A percentile compares a stretch with the other conserved stretches of the same genome.
Evolutionary conservation across 2,888 invertebrate species (phyloP).

Genomic region (Agrenia bidenticulata): DNA sequence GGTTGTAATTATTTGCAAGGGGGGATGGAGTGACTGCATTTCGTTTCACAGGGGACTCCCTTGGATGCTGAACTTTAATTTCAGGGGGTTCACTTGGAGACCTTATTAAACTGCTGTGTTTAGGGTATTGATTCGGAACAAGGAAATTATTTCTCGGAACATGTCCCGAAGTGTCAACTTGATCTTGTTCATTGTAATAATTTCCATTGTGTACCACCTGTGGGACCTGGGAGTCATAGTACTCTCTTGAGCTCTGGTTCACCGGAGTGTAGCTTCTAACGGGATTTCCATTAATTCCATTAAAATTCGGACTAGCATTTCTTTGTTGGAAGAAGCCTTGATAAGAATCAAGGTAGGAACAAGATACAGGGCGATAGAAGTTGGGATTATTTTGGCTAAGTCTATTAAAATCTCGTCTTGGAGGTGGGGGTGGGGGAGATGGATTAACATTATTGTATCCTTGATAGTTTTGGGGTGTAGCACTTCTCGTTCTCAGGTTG

Average conservation of each 20-base stretch:
- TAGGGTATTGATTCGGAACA: not conserved
- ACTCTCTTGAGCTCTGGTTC: not conserved
- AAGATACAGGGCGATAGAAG: slow-evolving; percentile 51
- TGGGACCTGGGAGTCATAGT: slow-evolving; percentile 7
- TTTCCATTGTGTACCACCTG: slow-evolving; percentile 13
- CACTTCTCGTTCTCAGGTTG: slow-evolving; percentile 28
- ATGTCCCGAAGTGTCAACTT: slow-evolving; percentile 14
- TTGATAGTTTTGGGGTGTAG: slow-evolving; percentile 25
- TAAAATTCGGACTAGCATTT: slow-evolving; percentile 4
- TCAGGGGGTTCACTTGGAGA: slow-evolving; percentile 51
- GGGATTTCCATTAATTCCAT: not conserved
- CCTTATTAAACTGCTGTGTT: slow-evolving; percentile 35
- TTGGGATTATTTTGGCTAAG: slow-evolving; percentile 29
- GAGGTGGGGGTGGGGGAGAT: slow-evolving; percentile 50
- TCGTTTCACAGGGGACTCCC: slow-evolving; percentile 36
- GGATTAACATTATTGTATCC: slow-evolving; percentile 20
- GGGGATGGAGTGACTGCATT: slow-evolving; percentile 39
- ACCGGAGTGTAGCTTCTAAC: not conserved
- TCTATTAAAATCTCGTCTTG: slow-evolving; percentile 43
- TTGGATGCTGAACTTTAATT: slow-evolving; percentile 31
- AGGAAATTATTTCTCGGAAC: slow-evolving; percentile 13
- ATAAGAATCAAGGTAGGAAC: slow-evolving; percentile 50
- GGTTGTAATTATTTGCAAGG: slow-evolving; percentile 20
- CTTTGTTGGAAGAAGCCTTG: slow-evolving; percentile 3
- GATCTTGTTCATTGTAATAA: slow-evolving; percentile 5